Base-by-base conservation (phyloP, 1,140 invertebrate species). In the Euwallacea fornicatus region DNA sequence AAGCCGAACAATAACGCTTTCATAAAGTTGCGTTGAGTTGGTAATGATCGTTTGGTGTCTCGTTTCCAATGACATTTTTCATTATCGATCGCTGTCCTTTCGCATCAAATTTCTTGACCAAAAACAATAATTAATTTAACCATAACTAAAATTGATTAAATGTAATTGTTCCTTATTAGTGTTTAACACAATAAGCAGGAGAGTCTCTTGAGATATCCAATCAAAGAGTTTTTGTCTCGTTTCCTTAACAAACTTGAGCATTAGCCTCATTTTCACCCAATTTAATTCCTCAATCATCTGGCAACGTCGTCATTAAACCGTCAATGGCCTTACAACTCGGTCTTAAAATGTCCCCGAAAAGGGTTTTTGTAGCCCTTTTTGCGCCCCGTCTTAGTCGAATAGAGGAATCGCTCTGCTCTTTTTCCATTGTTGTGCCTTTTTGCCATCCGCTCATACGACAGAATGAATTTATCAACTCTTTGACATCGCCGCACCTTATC, bases 1-100 rank as follows among this genome's bases (percentile, higher is more conserved):
- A 67, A 67, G 65, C 13, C 55, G 55, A 67, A 67, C 65, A 67
- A 67, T 56, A 59, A 58, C 53, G 55, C 65, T 59, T 67, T 67
- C 55, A 56, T 66, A 66, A 63, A 63, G 61, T 63, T 46, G 42
- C 11, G 42, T 47, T 46, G 21, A 33, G 61, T 63, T 63, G 61
- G 61, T 43, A 63, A 63, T 16, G 61, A 63, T 46, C 43, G 50
- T 63, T 63, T 50, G n/a, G 50, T 63, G 21, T 63, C 61, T 33
- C 21, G 21, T 33, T 33, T 33, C 21, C 21, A 4, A 33, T 33
- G 21, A 4, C 21, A 33, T 33, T 33, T 33, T 33, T 33, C 21
- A 33, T 33, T 33, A 33, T 33, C 21, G 21, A 33, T 4, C 21
- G 21, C 4, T 33, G 21, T 33, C 21, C 4, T 33, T 33, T 33